phyloP scores from a whole-genome alignment of 2,888 invertebrate genomes.

The Meloe dianella region DNA sequence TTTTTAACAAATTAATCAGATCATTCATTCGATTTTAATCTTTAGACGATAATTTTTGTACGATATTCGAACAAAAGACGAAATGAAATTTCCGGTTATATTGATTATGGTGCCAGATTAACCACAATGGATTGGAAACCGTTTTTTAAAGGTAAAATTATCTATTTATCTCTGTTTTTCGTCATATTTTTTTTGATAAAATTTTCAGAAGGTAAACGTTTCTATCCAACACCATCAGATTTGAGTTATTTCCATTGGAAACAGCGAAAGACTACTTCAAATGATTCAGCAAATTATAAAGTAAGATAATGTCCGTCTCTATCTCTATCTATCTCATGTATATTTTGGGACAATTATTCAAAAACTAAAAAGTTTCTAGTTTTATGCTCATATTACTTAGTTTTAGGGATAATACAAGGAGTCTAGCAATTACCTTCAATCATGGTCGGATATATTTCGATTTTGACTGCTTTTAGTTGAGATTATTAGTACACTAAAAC shows the following conservation, averaged over 20 bases:
- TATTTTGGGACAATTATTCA: background rate
- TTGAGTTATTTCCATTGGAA: conserved; percentile 82
- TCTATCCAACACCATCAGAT: conserved; percentile 74
- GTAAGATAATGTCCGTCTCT: conserved; percentile 55
- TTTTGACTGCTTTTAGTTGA: background rate
- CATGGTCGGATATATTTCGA: background rate
- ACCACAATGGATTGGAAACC: conserved; percentile 76
- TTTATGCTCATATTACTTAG: background rate
- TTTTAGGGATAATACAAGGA: background rate
- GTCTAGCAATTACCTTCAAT: background rate
- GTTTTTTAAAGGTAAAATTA: conserved; percentile 68
- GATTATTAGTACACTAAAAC: background rate
- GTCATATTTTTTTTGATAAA: background rate
- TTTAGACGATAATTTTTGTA: conserved; percentile 80
- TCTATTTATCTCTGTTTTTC: background rate
- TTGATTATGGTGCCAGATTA: conserved; percentile 79
- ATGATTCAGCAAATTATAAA: conserved; percentile 79
- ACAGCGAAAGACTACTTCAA: conserved; percentile 71
- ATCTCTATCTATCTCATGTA: background rate
- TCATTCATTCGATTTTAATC: background rate
- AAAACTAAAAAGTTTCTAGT: conserved; percentile 11
- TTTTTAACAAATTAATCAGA: conserved; percentile 11
- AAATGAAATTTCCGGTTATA: conserved; percentile 83
- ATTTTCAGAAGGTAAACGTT: conserved; percentile 56
- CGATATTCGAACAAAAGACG: conserved; percentile 71